Evolutionary conservation across 2,113 vertebrate genomes (phyloP).

Genomic region (Clarias magur): DNA sequence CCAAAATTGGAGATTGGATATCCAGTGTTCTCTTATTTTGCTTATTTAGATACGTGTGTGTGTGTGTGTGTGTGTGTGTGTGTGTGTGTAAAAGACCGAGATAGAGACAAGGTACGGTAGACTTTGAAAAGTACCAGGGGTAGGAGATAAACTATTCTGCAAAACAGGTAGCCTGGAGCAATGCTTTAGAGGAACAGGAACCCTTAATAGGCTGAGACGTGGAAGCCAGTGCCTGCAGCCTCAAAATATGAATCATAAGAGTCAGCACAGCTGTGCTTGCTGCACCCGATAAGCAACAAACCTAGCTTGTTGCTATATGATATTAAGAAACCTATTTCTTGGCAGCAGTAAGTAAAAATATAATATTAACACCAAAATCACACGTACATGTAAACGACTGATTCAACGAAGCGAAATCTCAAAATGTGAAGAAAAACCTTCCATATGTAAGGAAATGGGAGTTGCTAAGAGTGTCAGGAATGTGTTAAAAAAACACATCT

Average conservation of each 20-base stretch:
- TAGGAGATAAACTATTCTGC: conserved; percentile 66
- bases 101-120: neutral
- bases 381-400: neutral
- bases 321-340: conserved; percentile 34
- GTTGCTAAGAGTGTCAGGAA: neutral
- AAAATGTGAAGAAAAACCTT: neutral
- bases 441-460: neutral
- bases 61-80: conserved; percentile 14
- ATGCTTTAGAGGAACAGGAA: conserved; percentile 66
- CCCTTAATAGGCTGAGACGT: conserved; percentile 72
- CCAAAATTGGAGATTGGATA: conserved; percentile 58
- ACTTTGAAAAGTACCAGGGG: conserved; percentile 53
- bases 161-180: conserved; percentile 69
- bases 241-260: conserved; percentile 60
- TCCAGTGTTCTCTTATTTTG: conserved; percentile 40
- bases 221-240: conserved; percentile 66
- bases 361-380: neutral
- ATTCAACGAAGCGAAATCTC: neutral
- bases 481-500: neutral
- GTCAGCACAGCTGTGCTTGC: conserved; percentile 63
- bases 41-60: neutral
- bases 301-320: conserved; percentile 38
- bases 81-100: neutral
- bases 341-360: neutral
- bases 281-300: conserved; percentile 26